Conservation (phyloP, 2,113 vertebrate species). For the Eclectus roratus region DNA sequence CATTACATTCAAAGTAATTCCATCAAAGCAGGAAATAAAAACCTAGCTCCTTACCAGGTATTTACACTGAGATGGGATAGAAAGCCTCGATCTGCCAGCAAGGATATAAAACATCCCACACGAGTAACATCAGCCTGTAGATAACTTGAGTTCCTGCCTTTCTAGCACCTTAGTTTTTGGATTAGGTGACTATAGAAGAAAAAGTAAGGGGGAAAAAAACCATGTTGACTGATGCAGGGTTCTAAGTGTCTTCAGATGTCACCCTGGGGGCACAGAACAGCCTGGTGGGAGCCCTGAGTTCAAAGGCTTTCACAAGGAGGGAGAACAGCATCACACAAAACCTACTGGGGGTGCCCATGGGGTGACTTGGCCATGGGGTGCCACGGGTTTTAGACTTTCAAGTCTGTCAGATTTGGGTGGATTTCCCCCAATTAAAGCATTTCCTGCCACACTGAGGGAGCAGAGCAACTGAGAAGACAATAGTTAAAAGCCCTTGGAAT, state of each 20-base stretch:
- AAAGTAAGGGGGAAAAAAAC: not conserved
- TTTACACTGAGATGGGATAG: not conserved
- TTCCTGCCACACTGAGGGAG: not conserved
- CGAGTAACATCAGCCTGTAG: not conserved
- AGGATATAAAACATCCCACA: not conserved
- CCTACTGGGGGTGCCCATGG: not conserved
- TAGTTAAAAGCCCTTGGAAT: not conserved
- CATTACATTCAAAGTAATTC: not conserved
- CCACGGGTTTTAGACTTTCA: not conserved
- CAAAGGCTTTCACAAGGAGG: not conserved
- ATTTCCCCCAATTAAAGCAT: not conserved
- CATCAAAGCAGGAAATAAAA: not conserved
- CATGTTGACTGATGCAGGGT: accelerated
- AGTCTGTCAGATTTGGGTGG: not conserved
- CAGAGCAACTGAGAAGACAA: not conserved
- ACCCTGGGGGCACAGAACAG: not conserved
- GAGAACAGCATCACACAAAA: not conserved
- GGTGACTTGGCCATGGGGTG: not conserved
- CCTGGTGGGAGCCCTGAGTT: not conserved
- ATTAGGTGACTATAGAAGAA: not conserved
- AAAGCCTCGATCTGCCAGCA: not conserved
- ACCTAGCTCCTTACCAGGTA: not conserved
- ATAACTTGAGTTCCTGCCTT: not conserved
- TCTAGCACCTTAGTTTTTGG: not conserved
- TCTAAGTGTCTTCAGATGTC: not conserved